phyloP scores from a whole-genome alignment of 2,113 vertebrate species.

The Pelusios castaneus region DNA sequence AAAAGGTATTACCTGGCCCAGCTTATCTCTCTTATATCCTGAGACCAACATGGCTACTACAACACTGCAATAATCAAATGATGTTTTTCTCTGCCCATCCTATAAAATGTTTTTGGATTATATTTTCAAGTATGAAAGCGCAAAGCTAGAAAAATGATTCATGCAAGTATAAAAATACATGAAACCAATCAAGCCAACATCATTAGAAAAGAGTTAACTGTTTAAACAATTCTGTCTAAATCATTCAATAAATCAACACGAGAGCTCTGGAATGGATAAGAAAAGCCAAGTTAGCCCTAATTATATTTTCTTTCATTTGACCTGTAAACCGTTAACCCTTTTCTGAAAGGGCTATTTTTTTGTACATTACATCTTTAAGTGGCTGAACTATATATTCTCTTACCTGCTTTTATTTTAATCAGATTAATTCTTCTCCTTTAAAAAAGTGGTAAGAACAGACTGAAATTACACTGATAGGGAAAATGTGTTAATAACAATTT shows the following conservation, averaged over 20 bases:
- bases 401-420: background rate
- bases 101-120: background rate
- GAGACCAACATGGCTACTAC: background rate
- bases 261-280: background rate
- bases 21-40: background rate
- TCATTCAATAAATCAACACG: background rate
- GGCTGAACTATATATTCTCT: background rate
- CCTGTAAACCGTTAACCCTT: background rate
- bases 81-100: background rate
- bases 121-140: background rate
- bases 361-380: background rate
- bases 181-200: background rate
- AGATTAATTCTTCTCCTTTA: background rate
- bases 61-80: background rate
- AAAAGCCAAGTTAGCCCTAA: background rate
- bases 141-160: background rate
- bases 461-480: background rate
- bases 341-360: background rate
- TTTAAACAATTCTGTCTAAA: background rate
- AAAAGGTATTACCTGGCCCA: background rate
- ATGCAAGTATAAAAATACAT: background rate
- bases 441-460: background rate
- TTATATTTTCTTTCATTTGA: background rate
- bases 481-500: too few species aligned
- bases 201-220: background rate